Evolutionary conservation across 2,888 invertebrate genomes (phyloP).

Genomic region (Agrochola macilenta): DNA sequence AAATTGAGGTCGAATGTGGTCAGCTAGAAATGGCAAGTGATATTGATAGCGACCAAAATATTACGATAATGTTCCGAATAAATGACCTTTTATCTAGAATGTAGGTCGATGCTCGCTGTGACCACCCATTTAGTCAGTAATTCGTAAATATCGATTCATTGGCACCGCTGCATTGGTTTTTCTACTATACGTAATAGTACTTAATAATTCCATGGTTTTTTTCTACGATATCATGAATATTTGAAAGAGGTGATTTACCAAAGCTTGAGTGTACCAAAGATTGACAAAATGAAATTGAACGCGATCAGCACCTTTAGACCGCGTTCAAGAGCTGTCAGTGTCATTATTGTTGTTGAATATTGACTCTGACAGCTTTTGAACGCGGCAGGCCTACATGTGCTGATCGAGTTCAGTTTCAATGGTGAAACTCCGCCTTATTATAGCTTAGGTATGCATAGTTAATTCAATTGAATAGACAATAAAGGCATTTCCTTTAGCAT

Average conservation of each 20-base stretch:
- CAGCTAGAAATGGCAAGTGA: constrained; percentile 42
- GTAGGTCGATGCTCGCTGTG: constrained; percentile 38
- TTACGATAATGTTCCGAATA: constrained; percentile 39
- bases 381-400: background rate
- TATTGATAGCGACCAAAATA: constrained; percentile 41
- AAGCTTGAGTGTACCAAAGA: background rate
- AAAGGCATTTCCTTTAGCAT: background rate
- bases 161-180: background rate
- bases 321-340: background rate
- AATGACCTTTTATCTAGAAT: constrained; percentile 50
- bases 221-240: background rate
- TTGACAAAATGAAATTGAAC: background rate
- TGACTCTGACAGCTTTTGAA: background rate
- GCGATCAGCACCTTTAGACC: too few relatives aligned
- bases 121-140: constrained; percentile 2
- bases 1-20: constrained; percentile 62
- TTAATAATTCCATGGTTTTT: background rate
- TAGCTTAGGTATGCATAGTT: background rate
- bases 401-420: background rate
- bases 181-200: background rate
- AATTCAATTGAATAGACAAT: background rate
- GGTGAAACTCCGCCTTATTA: background rate
- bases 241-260: background rate
- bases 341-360: background rate
- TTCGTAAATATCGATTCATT: constrained; percentile 28